Conservation (phyloP, 2,797 vertebrate species). For the Takifugu ocellatus region DNA sequence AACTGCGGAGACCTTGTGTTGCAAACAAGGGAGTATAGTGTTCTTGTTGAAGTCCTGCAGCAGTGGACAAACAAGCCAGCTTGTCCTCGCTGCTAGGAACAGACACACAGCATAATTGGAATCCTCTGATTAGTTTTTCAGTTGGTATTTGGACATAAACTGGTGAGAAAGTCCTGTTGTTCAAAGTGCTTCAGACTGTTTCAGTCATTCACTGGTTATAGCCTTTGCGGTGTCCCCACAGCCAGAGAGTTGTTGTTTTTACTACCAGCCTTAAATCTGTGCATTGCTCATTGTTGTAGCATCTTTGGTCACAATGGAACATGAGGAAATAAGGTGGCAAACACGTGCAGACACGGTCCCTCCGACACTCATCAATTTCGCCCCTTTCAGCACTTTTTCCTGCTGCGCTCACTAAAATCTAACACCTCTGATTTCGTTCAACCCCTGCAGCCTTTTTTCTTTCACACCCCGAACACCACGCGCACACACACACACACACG, state of each 20-base stretch:
- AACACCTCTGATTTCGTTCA: conserved; percentile 62
- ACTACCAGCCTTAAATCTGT: conserved; percentile 18
- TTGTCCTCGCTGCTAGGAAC: conserved; percentile 26
- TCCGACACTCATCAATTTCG: conserved; percentile 66
- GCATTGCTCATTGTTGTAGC: conserved; percentile 23
- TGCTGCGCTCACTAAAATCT: conserved; percentile 76
- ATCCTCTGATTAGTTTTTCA: no score
- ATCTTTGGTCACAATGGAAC: conserved; percentile 60
- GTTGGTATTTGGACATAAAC: no score
- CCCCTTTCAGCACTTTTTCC: conserved; percentile 80
- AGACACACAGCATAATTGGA: conserved; percentile 36
- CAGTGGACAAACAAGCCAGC: conserved; percentile 8
- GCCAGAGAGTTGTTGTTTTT: no score
- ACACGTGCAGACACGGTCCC: conserved; percentile 30
- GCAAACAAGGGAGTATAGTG: conserved; percentile 62
- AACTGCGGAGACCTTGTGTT: conserved; percentile 72
- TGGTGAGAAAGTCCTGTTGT: no score
- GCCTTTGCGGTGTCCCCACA: conserved; percentile 8
- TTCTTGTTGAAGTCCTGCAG: conserved; percentile 50
- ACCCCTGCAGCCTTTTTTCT: conserved; percentile 61
- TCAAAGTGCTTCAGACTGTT: no score
- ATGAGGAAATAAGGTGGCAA: conserved; percentile 49
- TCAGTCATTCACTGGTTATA: no score
- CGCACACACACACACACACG: conserved; percentile 29
- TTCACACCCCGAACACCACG: conserved; percentile 54